phyloP scores from a whole-genome alignment of 2,888 invertebrate genomes.

The Apoda limacodes region DNA sequence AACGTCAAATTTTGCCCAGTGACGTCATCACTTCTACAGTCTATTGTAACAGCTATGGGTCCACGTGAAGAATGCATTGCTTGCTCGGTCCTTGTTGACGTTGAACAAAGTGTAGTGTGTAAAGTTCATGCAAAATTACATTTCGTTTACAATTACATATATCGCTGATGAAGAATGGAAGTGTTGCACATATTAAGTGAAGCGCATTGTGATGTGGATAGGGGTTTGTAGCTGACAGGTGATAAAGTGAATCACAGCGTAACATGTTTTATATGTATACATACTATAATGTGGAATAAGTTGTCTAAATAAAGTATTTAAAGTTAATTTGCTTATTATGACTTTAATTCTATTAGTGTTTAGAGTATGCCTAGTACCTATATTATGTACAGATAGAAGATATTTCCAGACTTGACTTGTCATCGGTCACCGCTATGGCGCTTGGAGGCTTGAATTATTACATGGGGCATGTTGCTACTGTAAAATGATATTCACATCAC shows the following conservation, averaged over 20 bases:
- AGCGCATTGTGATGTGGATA: constrained; percentile 67
- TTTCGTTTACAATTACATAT: constrained; percentile 50
- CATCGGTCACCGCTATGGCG: neutral
- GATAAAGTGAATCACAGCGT: constrained; percentile 65
- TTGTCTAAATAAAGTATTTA: constrained; percentile 71
- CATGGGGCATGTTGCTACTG: neutral
- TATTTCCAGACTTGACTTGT: constrained; percentile 25
- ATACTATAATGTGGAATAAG: constrained; percentile 67
- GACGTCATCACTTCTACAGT: too few relatives aligned
- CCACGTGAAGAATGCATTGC: constrained; percentile 38
- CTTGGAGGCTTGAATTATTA: too few relatives aligned
- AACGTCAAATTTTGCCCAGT: too few relatives aligned
- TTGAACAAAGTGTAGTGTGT: constrained; percentile 66
- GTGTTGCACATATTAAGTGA: constrained; percentile 47
- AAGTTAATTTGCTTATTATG: constrained; percentile 61
- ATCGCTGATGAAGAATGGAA: constrained; percentile 41
- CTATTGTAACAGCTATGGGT: constrained; percentile 24
- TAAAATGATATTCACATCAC: constrained; percentile 47
- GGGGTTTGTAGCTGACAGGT: constrained; percentile 59
- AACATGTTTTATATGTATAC: constrained; percentile 69
- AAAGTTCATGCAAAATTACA: constrained; percentile 60
- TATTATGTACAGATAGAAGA: too few relatives aligned
- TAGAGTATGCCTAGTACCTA: constrained; percentile 40
- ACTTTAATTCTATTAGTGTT: constrained; percentile 45
- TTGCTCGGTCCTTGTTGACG: constrained; percentile 54